phyloP scores from a whole-genome alignment of 2,888 invertebrate genomes.

The Ischnura elegans region DNA sequence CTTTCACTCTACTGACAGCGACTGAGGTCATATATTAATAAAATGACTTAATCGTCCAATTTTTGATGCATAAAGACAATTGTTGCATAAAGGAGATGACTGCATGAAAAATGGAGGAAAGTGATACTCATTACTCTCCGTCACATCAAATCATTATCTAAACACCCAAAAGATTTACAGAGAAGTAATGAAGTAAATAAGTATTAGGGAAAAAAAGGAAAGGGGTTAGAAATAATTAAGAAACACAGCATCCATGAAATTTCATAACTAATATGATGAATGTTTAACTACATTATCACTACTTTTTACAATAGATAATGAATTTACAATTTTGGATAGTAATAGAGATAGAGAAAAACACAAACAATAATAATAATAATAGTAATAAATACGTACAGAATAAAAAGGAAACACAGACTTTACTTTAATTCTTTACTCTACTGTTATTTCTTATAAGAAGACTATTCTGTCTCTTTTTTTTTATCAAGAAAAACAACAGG shows the following conservation, averaged over 20 bases:
- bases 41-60: neutral
- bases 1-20: neutral
- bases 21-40: neutral
- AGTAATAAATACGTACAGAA: slow-evolving; percentile 37
- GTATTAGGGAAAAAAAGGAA: slow-evolving; percentile 36
- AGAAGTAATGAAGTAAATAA: slow-evolving; percentile 48
- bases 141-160: slow-evolving; percentile 43
- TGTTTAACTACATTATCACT: slow-evolving; percentile 68
- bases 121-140: slow-evolving; percentile 38
- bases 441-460: slow-evolving; percentile 61
- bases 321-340: slow-evolving; percentile 21
- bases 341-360: slow-evolving; percentile 36
- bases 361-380: too few species aligned
- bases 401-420: slow-evolving; percentile 52
- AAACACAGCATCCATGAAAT: slow-evolving; percentile 74
- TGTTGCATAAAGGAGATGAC: slow-evolving; percentile 14
- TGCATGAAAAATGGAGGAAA: slow-evolving; percentile 56
- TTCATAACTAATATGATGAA: slow-evolving; percentile 74
- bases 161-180: slow-evolving; percentile 62
- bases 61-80: neutral
- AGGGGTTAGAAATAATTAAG: slow-evolving; percentile 65
- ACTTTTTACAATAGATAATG: slow-evolving; percentile 56
- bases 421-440: slow-evolving; percentile 58
- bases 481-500: slow-evolving; percentile 38
- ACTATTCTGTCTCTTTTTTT: slow-evolving; percentile 38